phyloP scores from a whole-genome alignment of 2,888 invertebrate species.

The Carcina quercana region DNA sequence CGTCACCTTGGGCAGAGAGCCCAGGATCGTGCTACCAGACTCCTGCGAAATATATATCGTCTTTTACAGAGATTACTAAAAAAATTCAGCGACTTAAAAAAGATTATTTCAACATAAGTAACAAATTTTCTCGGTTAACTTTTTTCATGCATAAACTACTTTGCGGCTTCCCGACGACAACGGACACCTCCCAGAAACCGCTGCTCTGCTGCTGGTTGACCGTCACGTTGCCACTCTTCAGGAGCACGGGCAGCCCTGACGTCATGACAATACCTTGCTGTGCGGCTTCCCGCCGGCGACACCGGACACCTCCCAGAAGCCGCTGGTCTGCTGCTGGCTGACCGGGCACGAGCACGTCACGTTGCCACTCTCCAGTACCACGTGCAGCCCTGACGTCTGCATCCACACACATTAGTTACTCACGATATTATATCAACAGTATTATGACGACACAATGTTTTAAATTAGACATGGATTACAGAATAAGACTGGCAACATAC shows the following conservation, averaged over 20 bases:
- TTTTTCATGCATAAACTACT: too few relatives aligned
- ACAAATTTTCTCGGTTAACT: slow-evolving; percentile 49
- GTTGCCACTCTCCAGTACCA: slow-evolving; percentile 48
- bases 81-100: not conserved
- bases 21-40: slow-evolving; percentile 53
- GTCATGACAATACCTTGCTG: slow-evolving; percentile 48
- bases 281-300: slow-evolving; percentile 52
- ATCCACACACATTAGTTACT: not conserved
- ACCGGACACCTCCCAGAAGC: slow-evolving; percentile 63
- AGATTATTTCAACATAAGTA: too few relatives aligned
- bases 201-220: slow-evolving; percentile 40
- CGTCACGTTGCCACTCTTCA: slow-evolving; percentile 40
- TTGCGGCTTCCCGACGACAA: slow-evolving; percentile 54
- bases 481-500: too few relatives aligned
- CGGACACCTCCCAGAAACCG: slow-evolving; percentile 63
- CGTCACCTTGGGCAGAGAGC: slow-evolving; percentile 44
- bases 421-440: too few relatives aligned
- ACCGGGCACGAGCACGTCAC: slow-evolving; percentile 52
- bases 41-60: slow-evolving; percentile 43
- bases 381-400: slow-evolving; percentile 58
- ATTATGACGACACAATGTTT: too few relatives aligned
- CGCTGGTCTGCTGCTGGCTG: slow-evolving; percentile 42
- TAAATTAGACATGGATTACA: too few relatives aligned
- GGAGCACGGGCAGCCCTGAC: slow-evolving; percentile 55
- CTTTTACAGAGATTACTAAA: not conserved